These are phyloP conservation scores for Seriola rivoliana DNA, from an alignment of 2,113 vertebrate genomes.

Conservation along the genomic window DNA sequence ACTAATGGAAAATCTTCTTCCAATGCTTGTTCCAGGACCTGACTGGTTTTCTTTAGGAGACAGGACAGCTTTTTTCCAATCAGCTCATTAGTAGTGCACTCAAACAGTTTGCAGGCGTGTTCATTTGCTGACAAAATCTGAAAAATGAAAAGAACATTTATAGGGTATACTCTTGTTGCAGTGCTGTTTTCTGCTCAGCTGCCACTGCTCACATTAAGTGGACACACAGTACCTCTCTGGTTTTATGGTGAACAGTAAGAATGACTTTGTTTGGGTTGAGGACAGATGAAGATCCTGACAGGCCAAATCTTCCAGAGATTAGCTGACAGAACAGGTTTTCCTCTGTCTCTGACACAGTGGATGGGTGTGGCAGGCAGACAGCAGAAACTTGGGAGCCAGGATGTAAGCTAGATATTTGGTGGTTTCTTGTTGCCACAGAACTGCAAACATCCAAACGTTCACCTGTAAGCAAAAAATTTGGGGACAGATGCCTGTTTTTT, in stretches of 20 bases:
- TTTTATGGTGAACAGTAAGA: slow-evolving; percentile 86
- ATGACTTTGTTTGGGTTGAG: slow-evolving; percentile 87
- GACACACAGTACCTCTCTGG: slow-evolving; percentile 84
- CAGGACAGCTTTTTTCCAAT: slow-evolving; percentile 87
- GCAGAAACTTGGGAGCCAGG: slow-evolving; percentile 18
- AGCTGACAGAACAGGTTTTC: slow-evolving; percentile 82
- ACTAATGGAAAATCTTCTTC: slow-evolving; percentile 83
- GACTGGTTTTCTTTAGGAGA: slow-evolving; percentile 87
- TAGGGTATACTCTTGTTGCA: neutral
- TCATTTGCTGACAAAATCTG: slow-evolving; percentile 93
- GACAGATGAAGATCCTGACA: slow-evolving; percentile 67
- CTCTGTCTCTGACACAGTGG: slow-evolving; percentile 78
- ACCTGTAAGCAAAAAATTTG: slow-evolving; percentile 67
- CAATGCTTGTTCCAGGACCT: slow-evolving; percentile 83
- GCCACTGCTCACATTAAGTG: neutral
- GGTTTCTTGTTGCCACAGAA: slow-evolving; percentile 80
- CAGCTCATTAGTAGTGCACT: slow-evolving; percentile 85
- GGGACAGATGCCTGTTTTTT: neutral
- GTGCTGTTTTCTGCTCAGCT: neutral
- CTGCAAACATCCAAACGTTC: slow-evolving; percentile 82
- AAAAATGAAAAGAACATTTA: neutral
- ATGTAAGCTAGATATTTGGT: slow-evolving; percentile 69
- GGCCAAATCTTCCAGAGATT: slow-evolving; percentile 62
- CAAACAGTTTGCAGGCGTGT: slow-evolving; percentile 89
- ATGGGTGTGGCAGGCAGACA: slow-evolving; percentile 53